Percentiles rank a stretch among this genome's conserved stretches.
These are phyloP conservation scores for Listrodromus nycthemerus DNA, from an alignment of 2,888 invertebrate species.

Conservation along the genomic window DNA sequence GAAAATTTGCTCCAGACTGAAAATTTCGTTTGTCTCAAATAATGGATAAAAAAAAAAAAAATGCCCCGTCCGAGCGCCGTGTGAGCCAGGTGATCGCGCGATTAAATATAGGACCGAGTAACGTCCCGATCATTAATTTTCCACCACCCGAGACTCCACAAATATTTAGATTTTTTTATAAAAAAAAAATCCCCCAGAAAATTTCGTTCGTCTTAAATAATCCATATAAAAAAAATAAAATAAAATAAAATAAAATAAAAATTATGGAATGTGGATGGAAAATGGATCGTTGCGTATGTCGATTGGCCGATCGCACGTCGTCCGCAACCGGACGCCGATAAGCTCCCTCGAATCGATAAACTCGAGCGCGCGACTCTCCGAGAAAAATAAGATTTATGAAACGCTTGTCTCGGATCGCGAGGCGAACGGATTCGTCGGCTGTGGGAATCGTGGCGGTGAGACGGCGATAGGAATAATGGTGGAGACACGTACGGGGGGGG, in stretches of 20 bases:
- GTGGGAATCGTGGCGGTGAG: background rate
- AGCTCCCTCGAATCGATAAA: conserved; percentile 23
- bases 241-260: too few species aligned
- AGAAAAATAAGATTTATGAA: background rate
- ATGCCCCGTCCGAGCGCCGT: conserved; percentile 68
- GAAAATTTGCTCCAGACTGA: too few species aligned
- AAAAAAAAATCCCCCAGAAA: too few species aligned
- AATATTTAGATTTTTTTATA: background rate
- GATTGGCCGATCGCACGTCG: conserved; percentile 4
- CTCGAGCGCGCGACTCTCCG: background rate
- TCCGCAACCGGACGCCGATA: conserved; percentile 12
- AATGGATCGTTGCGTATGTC: conserved; percentile 11
- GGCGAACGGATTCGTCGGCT: background rate
- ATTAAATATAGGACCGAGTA: conserved; percentile 78
- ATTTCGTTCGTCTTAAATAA: too few species aligned
- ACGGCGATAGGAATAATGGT: background rate
- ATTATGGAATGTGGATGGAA: too few species aligned
- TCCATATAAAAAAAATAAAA: too few species aligned
- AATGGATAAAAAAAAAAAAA: too few species aligned
- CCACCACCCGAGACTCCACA: background rate
- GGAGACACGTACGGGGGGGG: conserved; percentile 4
- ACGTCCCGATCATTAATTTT: conserved; percentile 17
- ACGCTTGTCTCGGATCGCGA: background rate
- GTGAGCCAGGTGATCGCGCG: conserved; percentile 78
- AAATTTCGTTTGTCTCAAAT: too few species aligned